phyloP scores from a whole-genome alignment of 2,888 invertebrate genomes.

The Apodemia mormo region DNA sequence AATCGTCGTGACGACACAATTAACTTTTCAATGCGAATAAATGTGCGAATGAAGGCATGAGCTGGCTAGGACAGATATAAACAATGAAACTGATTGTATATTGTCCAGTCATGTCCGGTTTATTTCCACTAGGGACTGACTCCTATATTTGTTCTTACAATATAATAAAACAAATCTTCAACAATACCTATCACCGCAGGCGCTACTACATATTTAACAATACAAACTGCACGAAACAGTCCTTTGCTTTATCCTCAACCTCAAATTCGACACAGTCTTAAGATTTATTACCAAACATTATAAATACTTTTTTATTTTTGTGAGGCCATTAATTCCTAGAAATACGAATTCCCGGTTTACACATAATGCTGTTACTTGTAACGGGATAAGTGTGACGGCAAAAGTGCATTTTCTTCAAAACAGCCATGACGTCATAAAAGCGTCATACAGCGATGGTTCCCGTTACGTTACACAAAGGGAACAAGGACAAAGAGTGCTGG shows the following conservation, averaged over 20 bases:
- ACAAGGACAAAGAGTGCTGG: slow-evolving; percentile 56
- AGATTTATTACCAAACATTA: slow-evolving; percentile 58
- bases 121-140: too few species aligned
- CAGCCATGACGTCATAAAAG: slow-evolving; percentile 71
- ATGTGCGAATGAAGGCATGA: too few species aligned
- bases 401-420: slow-evolving; percentile 73
- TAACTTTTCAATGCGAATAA: too few species aligned
- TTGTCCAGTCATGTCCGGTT: too few species aligned
- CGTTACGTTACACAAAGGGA: slow-evolving; percentile 66
- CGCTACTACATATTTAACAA: slow-evolving; percentile 50
- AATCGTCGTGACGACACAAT: too few species aligned
- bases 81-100: too few species aligned
- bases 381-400: slow-evolving; percentile 63
- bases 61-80: too few species aligned
- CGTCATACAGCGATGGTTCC: slow-evolving; percentile 54
- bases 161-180: not conserved
- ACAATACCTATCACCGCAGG: slow-evolving; percentile 48
- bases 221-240: slow-evolving; percentile 48
- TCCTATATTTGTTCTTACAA: too few species aligned
- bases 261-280: slow-evolving; percentile 69
- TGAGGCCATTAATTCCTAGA: slow-evolving; percentile 63
- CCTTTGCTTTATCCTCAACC: slow-evolving; percentile 63
- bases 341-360: slow-evolving; percentile 74
- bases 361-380: slow-evolving; percentile 72
- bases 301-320: slow-evolving; percentile 51